Evolutionary conservation across 2,888 invertebrate genomes (phyloP).

Genomic region (Pachliopta kotzebuea): DNA sequence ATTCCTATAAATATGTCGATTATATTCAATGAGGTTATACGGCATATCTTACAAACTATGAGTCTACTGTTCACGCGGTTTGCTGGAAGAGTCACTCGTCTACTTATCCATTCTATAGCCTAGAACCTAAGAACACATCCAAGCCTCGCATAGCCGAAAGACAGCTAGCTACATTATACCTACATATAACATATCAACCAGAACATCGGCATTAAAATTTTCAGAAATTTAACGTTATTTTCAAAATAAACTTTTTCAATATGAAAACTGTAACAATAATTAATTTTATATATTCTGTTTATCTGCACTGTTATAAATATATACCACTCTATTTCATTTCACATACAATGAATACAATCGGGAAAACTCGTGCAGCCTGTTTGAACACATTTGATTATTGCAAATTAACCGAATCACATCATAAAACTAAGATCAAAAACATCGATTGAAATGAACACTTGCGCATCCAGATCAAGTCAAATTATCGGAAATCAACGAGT

Average conservation of each 20-base stretch:
- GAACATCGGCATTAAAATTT: constrained; percentile 16
- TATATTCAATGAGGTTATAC: constrained; percentile 17
- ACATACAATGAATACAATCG: constrained; percentile 15
- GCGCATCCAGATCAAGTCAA: constrained; percentile 4
- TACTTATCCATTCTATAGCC: constrained; percentile 12
- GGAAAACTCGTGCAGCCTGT: constrained; percentile 8
- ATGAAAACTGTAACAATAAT: constrained; percentile 12
- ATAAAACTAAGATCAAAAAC: constrained; percentile 11
- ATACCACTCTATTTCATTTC: constrained; percentile 8
- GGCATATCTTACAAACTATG: constrained; percentile 7
- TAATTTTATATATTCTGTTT: constrained; percentile 10
- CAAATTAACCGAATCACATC: constrained; percentile 23
- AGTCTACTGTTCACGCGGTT: constrained; percentile 12
- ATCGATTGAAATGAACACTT: neutral
- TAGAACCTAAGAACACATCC: constrained; percentile 24
- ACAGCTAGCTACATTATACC: constrained; percentile 14
- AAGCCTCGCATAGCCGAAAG: constrained; percentile 19
- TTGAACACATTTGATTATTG: constrained; percentile 27
- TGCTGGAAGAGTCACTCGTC: neutral
- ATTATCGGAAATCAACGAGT: neutral
- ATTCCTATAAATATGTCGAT: constrained; percentile 7
- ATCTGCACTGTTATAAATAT: constrained; percentile 6
- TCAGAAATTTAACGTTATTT: constrained; percentile 14
- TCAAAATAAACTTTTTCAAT: constrained; percentile 15
- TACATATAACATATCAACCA: constrained; percentile 21